Evolutionary conservation across 2,113 vertebrate species (phyloP), one percentile per base, ranked within the genome.

Genomic region (Hemichromis elongatus): DNA sequence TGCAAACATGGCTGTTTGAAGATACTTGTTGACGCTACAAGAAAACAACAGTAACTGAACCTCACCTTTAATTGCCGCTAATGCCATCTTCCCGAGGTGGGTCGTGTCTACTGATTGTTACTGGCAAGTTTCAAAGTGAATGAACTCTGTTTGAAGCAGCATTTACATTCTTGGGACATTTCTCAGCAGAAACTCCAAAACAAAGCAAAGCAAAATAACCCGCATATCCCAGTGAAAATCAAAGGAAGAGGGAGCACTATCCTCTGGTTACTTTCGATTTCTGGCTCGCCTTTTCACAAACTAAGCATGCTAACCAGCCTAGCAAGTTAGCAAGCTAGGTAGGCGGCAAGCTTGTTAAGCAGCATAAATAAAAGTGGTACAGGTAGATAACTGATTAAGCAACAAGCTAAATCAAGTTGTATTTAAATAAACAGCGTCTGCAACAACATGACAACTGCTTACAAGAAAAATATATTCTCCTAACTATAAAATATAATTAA

Each of bases 1-100:
- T 90, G 83, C 24, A 81, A 87, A 83, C 82, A 90, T 87, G 81
- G 93, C 88, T 90, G 77, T 92, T 90, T 86, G 42, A 92, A 70
- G 40, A 61, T 40, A 57, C 79, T 80, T 13, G 52, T 55, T 77
- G 24, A 84, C 0, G 45, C 28, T 75, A 75, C 55, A 33, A 78
- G 21, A 75, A 75, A 28, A 81, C 73, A 73, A 84, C 33, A 30
- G 50, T 21, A 53, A 77, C 18, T 50, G 55, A 40, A 40, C 7
- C n/a, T 40, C 42, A 30, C 16, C 52, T 56, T 78, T 40, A 26
- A 26, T 37, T 40, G n/a, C 52, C 4, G 6, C 30, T 35, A 78
- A 78, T 24, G 9, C 9, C n/a, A 56, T 37, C 33, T 40, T 26
- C 53, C 9, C n/a, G 42, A 33, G 70, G 45, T 75, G 45, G 45